Conservation (phyloP, 2,888 invertebrate genomes). For the Hermaeophaga mercurialis region DNA sequence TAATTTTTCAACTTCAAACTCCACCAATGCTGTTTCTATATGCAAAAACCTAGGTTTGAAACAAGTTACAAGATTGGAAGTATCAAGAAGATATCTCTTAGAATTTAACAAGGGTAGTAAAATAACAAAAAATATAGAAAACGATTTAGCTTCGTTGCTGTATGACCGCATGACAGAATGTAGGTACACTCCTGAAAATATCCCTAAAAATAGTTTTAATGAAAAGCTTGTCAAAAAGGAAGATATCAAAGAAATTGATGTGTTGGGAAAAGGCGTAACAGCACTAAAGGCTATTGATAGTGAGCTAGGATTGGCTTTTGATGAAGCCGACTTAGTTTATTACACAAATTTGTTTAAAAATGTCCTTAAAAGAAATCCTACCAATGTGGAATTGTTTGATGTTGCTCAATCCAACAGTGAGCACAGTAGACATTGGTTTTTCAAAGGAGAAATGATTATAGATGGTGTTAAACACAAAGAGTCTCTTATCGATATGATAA, state of each 20-base stretch:
- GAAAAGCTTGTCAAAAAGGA: slow-evolving; percentile 70
- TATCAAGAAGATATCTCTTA: slow-evolving; percentile 77
- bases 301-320: slow-evolving; percentile 81
- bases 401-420: slow-evolving; percentile 98
- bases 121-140: slow-evolving; percentile 55
- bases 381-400: slow-evolving; percentile 97
- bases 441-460: slow-evolving; percentile 86
- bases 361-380: slow-evolving; percentile 87
- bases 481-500: slow-evolving; percentile 91
- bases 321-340: slow-evolving; percentile 89
- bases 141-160: slow-evolving; percentile 65
- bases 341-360: slow-evolving; percentile 86
- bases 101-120: slow-evolving; percentile 57
- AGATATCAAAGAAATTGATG: slow-evolving; percentile 81
- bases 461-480: slow-evolving; percentile 79
- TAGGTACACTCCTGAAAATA: slow-evolving; percentile 71
- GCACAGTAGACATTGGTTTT: slow-evolving; percentile 99
- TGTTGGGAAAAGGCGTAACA: slow-evolving; percentile 74
- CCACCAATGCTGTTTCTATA: slow-evolving; percentile 95
- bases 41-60: slow-evolving; percentile 82
- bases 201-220: slow-evolving; percentile 69
- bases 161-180: slow-evolving; percentile 96
- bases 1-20: slow-evolving; percentile 94
- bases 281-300: slow-evolving; percentile 77
- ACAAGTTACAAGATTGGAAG: slow-evolving; percentile 80